These are phyloP conservation scores for Cirrhinus mrigala DNA, from an alignment of 2,797 vertebrate species.

Conservation along the genomic window DNA sequence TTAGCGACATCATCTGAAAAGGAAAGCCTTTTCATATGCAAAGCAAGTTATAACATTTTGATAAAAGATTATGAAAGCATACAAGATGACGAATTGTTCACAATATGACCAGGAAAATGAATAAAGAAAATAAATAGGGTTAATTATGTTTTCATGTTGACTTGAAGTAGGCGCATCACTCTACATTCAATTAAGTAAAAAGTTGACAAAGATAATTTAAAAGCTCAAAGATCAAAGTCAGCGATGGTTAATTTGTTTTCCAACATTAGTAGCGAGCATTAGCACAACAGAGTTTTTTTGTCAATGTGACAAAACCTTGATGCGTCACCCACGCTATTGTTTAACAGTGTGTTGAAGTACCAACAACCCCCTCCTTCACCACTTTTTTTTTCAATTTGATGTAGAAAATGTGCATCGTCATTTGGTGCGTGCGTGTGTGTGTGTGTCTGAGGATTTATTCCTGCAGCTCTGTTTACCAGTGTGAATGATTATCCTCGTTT, in stretches of 20 bases:
- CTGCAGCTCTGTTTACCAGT: constrained; percentile 46
- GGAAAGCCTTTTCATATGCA: background rate
- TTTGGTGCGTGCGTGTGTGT: constrained; percentile 55
- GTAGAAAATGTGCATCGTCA: constrained; percentile 35
- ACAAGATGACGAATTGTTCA: background rate
- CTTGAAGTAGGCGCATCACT: background rate
- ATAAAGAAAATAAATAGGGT: background rate
- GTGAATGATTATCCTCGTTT: constrained; percentile 47
- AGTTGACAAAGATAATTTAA: background rate
- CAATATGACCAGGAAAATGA: background rate
- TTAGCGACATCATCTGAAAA: background rate
- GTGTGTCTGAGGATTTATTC: constrained; percentile 43
- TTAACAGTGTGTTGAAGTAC: constrained; percentile 27
- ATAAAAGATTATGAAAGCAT: background rate
- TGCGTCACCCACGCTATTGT: constrained; percentile 21
- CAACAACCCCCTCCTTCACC: background rate
- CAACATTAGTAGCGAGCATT: constrained; percentile 3
- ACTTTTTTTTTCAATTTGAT: constrained; percentile 27
- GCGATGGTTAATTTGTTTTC: constrained; percentile 22
- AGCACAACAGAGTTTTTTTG: constrained; percentile 11
- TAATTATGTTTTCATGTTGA: background rate
- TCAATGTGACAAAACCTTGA: constrained; percentile 7
- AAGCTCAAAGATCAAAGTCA: constrained; percentile 20
- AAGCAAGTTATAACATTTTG: background rate
- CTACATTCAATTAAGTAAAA: background rate